A percentile compares a stretch with the other conserved stretches of the same genome.
Conservation (phyloP, 2,888 invertebrate genomes). For the Dromius quadrimaculatus region DNA sequence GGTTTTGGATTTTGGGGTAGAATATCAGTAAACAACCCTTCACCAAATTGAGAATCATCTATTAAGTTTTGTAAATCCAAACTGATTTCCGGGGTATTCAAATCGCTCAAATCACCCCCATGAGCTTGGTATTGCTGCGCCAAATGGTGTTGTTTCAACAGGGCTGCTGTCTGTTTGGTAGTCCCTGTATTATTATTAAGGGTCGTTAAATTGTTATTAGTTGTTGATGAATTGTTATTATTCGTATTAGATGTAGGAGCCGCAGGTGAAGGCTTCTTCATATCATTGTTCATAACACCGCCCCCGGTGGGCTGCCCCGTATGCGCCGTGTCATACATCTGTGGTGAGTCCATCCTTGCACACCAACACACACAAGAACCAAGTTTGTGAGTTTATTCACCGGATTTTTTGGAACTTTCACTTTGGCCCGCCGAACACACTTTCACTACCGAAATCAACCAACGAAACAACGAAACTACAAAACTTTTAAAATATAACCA, state of each 20-base stretch:
- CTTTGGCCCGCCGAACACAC: conserved; percentile 67
- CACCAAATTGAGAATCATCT: conserved; percentile 89
- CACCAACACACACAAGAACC: conserved; percentile 23
- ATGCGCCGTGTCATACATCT: conserved; percentile 78
- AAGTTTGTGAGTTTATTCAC: conserved; percentile 37
- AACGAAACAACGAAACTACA: no score
- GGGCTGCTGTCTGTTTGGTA: conserved; percentile 71
- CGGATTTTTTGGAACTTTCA: conserved; percentile 59
- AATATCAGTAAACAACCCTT: conserved; percentile 88
- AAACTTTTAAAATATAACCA: no score
- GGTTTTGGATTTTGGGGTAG: conserved; percentile 69
- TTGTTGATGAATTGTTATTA: conserved; percentile 63
- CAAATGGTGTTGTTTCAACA: conserved; percentile 76
- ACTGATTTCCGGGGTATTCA: conserved; percentile 93
- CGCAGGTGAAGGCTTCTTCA: conserved; percentile 64
- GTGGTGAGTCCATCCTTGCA: conserved; percentile 82
- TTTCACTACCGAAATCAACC: conserved; percentile 67
- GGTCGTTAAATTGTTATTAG: conserved; percentile 67
- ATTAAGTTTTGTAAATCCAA: conserved; percentile 92
- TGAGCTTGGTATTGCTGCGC: conserved; percentile 81
- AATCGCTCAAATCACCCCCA: conserved; percentile 83
- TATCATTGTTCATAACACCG: conserved; percentile 60
- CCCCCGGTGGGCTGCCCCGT: conserved; percentile 24
- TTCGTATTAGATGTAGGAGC: conserved; percentile 54
- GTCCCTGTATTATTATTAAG: conserved; percentile 66